A percentile compares a stretch with the other conserved stretches of the same genome.
These are phyloP conservation scores for Drosophila equinoxialis DNA, from an alignment of 1,140 invertebrate species.

Conservation along the genomic window DNA sequence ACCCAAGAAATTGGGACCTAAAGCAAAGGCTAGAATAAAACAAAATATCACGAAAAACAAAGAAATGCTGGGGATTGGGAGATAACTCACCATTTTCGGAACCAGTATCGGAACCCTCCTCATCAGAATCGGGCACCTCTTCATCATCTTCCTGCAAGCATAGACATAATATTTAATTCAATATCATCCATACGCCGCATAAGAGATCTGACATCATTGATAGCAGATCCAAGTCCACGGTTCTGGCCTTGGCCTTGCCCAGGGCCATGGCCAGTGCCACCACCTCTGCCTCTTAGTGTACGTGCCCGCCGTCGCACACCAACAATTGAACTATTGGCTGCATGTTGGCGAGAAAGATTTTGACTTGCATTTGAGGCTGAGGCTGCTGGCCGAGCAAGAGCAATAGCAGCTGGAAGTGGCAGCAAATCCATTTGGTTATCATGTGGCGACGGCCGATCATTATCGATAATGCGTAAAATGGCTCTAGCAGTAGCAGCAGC, in stretches of 20 bases:
- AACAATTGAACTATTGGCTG: conserved; percentile 77
- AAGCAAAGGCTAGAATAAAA: conserved; percentile 47
- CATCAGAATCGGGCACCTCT: conserved; percentile 79
- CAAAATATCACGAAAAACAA: not conserved
- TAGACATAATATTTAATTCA: conserved; percentile 79
- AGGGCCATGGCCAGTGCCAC: conserved; percentile 21
- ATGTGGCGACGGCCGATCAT: not conserved
- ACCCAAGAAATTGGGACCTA: conserved; percentile 65
- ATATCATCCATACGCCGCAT: conserved; percentile 75
- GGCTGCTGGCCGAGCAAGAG: conserved; percentile 35
- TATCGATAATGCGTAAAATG: conserved; percentile 27
- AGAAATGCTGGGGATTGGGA: not conserved
- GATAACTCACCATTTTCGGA: conserved; percentile 62
- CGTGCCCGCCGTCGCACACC: conserved; percentile 73
- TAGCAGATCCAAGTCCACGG: conserved; percentile 47
- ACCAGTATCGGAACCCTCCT: conserved; percentile 76
- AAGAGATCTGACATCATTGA: conserved; percentile 60
- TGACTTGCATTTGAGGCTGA: conserved; percentile 49
- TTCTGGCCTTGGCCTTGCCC: not conserved
- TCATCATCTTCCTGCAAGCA: conserved; percentile 83
- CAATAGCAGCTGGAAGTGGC: conserved; percentile 12
- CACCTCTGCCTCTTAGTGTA: conserved; percentile 52
- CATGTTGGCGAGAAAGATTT: conserved; percentile 70
- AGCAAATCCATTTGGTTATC: not conserved
- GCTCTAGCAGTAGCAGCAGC: conserved; percentile 3